phyloP scores from a whole-genome alignment of 2,797 vertebrate species.

The Gephyroberyx darwinii region DNA sequence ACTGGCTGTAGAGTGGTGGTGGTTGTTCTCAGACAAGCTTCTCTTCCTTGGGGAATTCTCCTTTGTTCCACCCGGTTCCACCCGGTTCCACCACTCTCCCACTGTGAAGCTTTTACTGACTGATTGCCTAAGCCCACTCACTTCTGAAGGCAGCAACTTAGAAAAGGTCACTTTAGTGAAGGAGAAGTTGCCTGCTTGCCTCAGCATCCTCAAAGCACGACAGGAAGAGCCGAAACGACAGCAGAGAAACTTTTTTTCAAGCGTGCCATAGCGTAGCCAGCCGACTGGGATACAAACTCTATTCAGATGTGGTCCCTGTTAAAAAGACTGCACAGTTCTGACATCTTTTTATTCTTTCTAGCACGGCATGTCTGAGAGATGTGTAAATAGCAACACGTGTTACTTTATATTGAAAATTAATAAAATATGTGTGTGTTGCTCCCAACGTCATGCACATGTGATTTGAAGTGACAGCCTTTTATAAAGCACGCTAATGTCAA shows the following conservation, averaged over 20 bases:
- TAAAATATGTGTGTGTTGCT: too few species aligned
- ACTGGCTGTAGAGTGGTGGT: conserved; percentile 29
- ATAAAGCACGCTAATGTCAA: too few species aligned
- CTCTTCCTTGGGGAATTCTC: conserved; percentile 39
- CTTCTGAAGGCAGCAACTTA: conserved; percentile 56
- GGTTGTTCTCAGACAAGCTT: conserved; percentile 39
- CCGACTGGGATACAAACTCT: background rate
- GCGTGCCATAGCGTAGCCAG: background rate
- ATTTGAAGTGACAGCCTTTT: too few species aligned
- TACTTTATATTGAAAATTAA: too few species aligned
- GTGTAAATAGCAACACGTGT: too few species aligned
- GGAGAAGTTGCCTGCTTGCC: conserved; percentile 43
- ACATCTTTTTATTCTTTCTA: background rate
- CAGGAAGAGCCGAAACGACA: conserved; percentile 26
- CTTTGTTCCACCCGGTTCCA: conserved; percentile 55
- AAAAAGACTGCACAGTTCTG: background rate
- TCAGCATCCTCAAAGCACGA: conserved; percentile 40
- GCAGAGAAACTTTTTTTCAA: conserved; percentile 6
- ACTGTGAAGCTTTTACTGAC: conserved; percentile 53
- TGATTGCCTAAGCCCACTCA: conserved; percentile 42
- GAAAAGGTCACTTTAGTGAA: conserved; percentile 67
- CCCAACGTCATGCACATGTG: too few species aligned
- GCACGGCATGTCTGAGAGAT: background rate
- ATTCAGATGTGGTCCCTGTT: background rate
- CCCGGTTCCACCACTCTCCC: conserved; percentile 18